Percentiles rank a stretch among this genome's conserved stretches.
Conservation (phyloP, 2,888 invertebrate species). For the Drepana falcataria region DNA sequence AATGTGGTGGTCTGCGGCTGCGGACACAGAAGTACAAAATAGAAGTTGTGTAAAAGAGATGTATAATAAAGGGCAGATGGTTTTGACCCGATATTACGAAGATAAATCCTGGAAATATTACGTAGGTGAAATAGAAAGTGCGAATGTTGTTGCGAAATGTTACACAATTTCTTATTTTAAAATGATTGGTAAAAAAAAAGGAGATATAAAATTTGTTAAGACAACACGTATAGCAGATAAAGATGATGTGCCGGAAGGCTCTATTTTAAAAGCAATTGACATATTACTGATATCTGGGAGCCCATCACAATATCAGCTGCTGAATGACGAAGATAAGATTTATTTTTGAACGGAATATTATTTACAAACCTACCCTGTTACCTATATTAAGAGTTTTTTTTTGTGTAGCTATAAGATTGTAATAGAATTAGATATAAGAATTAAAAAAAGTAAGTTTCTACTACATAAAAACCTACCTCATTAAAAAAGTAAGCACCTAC, state of each 20-base stretch:
- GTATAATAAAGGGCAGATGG: too few species aligned
- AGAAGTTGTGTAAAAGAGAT: too few species aligned
- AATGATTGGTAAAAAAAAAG: conserved; percentile 1
- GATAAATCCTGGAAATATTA: conserved; percentile 1
- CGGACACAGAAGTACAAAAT: too few species aligned
- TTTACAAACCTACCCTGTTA: too few species aligned
- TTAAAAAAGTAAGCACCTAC: too few species aligned
- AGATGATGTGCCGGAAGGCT: conserved; percentile 1
- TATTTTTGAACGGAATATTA: too few species aligned
- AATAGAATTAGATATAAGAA: too few species aligned
- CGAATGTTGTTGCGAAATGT: background rate
- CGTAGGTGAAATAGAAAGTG: conserved; percentile 1
- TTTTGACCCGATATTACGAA: background rate
- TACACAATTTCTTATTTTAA: conserved; percentile 1
- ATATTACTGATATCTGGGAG: background rate
- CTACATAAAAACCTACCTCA: too few species aligned
- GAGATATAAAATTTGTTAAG: background rate
- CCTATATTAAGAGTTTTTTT: too few species aligned
- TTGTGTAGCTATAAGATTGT: too few species aligned
- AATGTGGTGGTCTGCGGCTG: too few species aligned
- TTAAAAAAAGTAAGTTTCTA: too few species aligned
- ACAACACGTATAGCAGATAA: conserved; percentile 1
- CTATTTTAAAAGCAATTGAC: background rate
- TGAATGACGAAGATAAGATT: background rate
- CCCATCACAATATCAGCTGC: background rate